Evolutionary conservation across 2,113 vertebrate species (phyloP).

Genomic region (Monarcha castaneiventris): DNA sequence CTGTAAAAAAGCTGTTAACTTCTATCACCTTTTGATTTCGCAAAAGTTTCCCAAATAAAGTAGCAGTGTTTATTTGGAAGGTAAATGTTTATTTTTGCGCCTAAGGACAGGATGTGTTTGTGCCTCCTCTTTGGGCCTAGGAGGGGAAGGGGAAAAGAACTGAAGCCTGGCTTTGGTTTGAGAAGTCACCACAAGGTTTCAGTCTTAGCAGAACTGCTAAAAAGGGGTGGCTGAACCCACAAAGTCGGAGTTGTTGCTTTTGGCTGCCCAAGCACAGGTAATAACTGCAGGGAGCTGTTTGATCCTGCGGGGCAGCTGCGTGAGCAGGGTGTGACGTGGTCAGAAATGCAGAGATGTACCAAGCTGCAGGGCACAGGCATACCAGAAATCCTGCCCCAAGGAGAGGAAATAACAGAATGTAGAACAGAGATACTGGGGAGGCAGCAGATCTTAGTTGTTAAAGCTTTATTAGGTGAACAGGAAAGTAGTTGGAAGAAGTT

Average conservation of each 20-base stretch:
- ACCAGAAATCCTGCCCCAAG: not conserved
- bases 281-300: not conserved
- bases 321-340: fast-evolving
- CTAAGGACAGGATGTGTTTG: not conserved
- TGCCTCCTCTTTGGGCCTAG: fast-evolving
- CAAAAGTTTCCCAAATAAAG: not conserved
- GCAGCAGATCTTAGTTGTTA: too few relatives aligned
- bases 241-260: not conserved
- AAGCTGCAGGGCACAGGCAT: too few relatives aligned
- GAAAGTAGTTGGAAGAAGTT: not conserved
- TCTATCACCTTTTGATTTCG: not conserved
- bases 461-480: not conserved
- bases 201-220: not conserved
- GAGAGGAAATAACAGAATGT: fast-evolving
- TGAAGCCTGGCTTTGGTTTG: not conserved
- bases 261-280: not conserved
- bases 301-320: not conserved
- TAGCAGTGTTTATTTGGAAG: not conserved
- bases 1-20: not conserved
- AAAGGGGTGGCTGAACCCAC: not conserved
- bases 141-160: not conserved
- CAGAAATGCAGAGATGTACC: not conserved
- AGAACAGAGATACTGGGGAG: not conserved
- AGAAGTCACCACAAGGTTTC: not conserved
- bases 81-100: not conserved